Base-by-base conservation (phyloP, 2,888 invertebrate genomes). In the Fragum sueziense region DNA sequence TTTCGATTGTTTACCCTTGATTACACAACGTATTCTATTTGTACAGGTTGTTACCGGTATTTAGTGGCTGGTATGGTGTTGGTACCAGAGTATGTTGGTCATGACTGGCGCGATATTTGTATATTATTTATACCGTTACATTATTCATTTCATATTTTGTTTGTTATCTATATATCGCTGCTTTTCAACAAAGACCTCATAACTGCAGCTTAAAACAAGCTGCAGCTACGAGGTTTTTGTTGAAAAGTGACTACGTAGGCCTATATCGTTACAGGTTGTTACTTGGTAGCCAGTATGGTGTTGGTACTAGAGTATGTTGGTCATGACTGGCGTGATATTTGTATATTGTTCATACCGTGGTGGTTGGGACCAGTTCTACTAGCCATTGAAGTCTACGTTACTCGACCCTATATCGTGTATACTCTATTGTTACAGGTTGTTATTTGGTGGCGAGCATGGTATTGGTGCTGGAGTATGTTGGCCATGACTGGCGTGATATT, bases 21-120 rank as follows among this genome's bases (percentile, higher is more conserved):
- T n/a, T n/a, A n/a, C n/a, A n/a, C n/a, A n/a, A n/a, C n/a, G n/a
- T 47, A 47, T 6, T 47, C 47, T n/a, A 6, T 20, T 34, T 65
- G 33, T 33, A 9, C 68, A 68, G 68, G 68, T 27, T 22, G 41
- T 68, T 68, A 47, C 27, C n/a, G n/a, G n/a, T n/a, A n/a, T n/a
- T 47, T 68, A 68, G 79, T 89, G 20, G 81, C 88, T 41, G 89
- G 90, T 70, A 75, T 85, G 52, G 89, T 89, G 41, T 74, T 88
- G 25, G 84, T 88, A 7, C 59, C 89, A 41, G 90, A 90, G 73
- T 86, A 87, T 47, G 76, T 88, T 0, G 88, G 89, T 3, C 85
- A 85, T 59, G 86, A 89, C 62, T 89, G 88, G 88, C 82, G 90
- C 27, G 90, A 90, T 65, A 85, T 87, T 4, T 88, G 88, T 79